Percentiles rank a stretch among this genome's conserved stretches.
Evolutionary conservation across 2,888 invertebrate genomes (phyloP).

Genomic region (Ophion ventricosus): DNA sequence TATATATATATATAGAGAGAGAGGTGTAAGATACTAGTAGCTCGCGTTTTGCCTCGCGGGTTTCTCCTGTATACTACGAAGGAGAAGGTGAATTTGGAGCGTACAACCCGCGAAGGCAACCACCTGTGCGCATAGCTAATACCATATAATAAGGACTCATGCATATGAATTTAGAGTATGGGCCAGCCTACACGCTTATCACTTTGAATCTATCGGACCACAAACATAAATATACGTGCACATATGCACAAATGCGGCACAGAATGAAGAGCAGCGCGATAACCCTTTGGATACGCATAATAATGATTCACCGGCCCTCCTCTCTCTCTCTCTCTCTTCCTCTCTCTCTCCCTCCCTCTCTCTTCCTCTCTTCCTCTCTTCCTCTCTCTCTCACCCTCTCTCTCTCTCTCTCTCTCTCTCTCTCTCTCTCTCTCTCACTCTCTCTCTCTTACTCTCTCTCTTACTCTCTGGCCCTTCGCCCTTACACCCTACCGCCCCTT

Average conservation of each 20-base stretch:
- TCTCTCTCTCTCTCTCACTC: background rate
- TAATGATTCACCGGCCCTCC: constrained; percentile 63
- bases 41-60: constrained; percentile 65
- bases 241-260: constrained; percentile 38
- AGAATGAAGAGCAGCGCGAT: constrained; percentile 58
- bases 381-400: constrained; percentile 38
- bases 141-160: constrained; percentile 82
- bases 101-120: constrained; percentile 76
- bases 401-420: too few species aligned
- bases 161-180: constrained; percentile 80
- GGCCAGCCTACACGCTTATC: constrained; percentile 79
- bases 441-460: background rate
- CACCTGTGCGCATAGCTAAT: constrained; percentile 83
- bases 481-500: too few species aligned
- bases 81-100: constrained; percentile 39
- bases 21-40: constrained; percentile 76
- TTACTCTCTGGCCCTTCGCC: constrained; percentile 32
- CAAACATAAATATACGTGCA: constrained; percentile 51
- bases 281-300: constrained; percentile 76
- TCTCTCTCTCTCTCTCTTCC: too few species aligned
- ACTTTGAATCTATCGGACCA: constrained; percentile 75
- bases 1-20: background rate
- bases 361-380: background rate
- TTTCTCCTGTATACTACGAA: constrained; percentile 57
- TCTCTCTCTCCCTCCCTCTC: background rate